Evolutionary conservation across 2,888 invertebrate species (phyloP).

Genomic region (Volucella inanis): DNA sequence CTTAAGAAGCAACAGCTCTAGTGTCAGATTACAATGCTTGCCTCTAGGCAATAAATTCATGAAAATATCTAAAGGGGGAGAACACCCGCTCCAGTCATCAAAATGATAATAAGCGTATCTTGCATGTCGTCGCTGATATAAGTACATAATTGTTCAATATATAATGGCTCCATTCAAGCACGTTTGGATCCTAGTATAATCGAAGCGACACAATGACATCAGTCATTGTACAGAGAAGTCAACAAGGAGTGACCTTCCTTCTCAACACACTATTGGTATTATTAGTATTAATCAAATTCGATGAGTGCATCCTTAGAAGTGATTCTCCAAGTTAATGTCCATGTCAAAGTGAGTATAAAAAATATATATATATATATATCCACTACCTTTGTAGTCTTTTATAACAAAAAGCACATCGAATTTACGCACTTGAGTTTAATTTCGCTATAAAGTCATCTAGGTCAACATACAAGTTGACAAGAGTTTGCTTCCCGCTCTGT

Average conservation of each 20-base stretch:
- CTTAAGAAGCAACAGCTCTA: no score
- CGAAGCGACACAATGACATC: conserved; percentile 30
- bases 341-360: no score
- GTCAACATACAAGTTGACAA: conserved; percentile 33
- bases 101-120: background rate
- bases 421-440: conserved; percentile 18
- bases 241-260: background rate
- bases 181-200: background rate
- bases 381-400: no score
- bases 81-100: background rate
- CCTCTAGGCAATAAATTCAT: no score
- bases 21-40: no score
- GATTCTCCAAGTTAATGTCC: conserved; percentile 40
- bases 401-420: no score
- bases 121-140: no score
- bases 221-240: background rate
- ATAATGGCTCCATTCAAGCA: background rate
- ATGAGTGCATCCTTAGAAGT: conserved; percentile 10
- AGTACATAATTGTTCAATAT: no score
- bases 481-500: conserved; percentile 21
- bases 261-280: no score
- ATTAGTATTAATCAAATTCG: background rate
- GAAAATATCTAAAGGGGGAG: no score
- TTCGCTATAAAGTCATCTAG: conserved; percentile 42
- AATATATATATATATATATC: no score